These are phyloP conservation scores for Plagiodera versicolora DNA, from an alignment of 2,888 invertebrate genomes.

Conservation along the genomic window DNA sequence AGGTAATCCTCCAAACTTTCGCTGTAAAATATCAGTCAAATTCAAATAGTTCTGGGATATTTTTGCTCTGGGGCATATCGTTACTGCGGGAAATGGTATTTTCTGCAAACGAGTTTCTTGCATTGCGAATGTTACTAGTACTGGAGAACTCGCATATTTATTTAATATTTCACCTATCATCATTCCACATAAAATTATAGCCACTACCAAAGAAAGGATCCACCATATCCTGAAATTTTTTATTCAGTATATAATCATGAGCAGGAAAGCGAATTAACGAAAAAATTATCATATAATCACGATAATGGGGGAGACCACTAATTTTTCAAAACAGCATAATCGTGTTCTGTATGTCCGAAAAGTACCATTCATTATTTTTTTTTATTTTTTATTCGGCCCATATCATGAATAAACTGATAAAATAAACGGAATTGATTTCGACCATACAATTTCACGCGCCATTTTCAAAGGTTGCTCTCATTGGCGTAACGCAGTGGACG, in stretches of 20 bases:
- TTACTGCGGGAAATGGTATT: constrained; percentile 55
- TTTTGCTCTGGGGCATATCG: constrained; percentile 68
- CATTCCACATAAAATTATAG: constrained; percentile 18
- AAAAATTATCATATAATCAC: too few species aligned
- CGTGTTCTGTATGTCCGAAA: too few species aligned
- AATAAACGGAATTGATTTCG: too few species aligned
- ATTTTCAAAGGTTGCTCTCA: too few species aligned
- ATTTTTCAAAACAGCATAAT: too few species aligned
- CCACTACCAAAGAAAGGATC: constrained; percentile 19
- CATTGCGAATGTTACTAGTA: constrained; percentile 73
- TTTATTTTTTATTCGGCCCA: too few species aligned
- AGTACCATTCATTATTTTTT: too few species aligned
- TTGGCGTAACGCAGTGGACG: too few species aligned
- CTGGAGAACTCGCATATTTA: constrained; percentile 72
- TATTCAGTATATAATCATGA: background rate
- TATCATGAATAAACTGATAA: too few species aligned
- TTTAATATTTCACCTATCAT: constrained; percentile 67
- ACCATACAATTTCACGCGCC: too few species aligned
- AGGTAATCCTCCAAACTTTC: constrained; percentile 17
- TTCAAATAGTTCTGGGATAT: constrained; percentile 62
- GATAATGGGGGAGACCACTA: too few species aligned
- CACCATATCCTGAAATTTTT: constrained; percentile 27
- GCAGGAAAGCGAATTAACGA: background rate
- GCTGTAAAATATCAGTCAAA: constrained; percentile 55
- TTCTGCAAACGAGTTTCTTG: constrained; percentile 68